Evolutionary conservation across 2,797 vertebrate genomes (phyloP).

Genomic region (Oryzias dopingdopingensis): DNA sequence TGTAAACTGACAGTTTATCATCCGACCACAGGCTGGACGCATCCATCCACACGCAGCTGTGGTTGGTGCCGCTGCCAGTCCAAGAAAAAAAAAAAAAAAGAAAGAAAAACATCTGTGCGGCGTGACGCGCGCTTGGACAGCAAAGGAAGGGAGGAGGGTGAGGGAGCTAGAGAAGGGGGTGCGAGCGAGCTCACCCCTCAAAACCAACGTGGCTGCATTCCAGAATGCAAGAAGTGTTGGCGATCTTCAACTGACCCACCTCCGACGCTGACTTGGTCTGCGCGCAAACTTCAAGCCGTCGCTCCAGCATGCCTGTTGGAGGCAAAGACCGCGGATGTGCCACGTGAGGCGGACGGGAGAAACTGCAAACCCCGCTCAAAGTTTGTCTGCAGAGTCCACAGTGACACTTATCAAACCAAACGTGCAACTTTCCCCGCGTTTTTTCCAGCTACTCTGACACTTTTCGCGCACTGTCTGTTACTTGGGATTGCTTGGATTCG

Average conservation of each 20-base stretch:
- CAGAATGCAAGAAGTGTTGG: conserved; percentile 54
- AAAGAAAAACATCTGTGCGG: conserved; percentile 35
- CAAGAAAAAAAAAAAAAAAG: not conserved
- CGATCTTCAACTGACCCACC: conserved; percentile 21
- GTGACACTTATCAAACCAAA: conserved; percentile 39
- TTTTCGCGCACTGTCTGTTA: conserved; percentile 35
- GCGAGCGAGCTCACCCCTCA: conserved; percentile 43
- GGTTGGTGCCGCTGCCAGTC: conserved; percentile 38
- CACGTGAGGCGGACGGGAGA: conserved; percentile 62
- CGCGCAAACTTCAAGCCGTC: conserved; percentile 59
- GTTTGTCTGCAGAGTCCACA: conserved; percentile 39
- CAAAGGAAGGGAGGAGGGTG: conserved; percentile 25
- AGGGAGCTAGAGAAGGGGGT: conserved; percentile 23
- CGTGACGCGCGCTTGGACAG: conserved; percentile 41
- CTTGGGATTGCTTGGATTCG: conserved; percentile 66
- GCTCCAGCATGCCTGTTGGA: conserved; percentile 39
- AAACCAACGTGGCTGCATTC: conserved; percentile 62
- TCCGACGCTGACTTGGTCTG: conserved; percentile 19
- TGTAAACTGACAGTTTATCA: conserved; percentile 2
- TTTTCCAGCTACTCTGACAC: conserved; percentile 24
- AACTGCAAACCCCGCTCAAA: conserved; percentile 62
- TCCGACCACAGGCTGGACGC: conserved; percentile 13
- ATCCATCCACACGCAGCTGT: conserved; percentile 17
- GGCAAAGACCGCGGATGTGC: conserved; percentile 68
- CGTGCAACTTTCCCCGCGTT: conserved; percentile 42